phyloP scores from a whole-genome alignment of 1,140 invertebrate genomes.

The Aphelinus atriplicis region DNA sequence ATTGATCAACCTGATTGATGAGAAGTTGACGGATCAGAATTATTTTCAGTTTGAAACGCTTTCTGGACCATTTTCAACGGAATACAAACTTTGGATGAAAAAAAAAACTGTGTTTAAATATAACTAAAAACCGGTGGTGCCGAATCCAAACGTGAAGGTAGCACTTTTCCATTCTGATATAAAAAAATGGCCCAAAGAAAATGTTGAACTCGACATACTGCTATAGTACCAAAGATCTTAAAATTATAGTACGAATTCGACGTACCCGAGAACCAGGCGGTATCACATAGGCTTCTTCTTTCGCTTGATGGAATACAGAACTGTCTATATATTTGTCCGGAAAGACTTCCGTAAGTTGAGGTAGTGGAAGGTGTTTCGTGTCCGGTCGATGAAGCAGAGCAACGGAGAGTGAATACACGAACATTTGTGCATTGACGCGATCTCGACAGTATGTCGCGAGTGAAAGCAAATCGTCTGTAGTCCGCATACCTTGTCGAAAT shows the following conservation, averaged over 20 bases:
- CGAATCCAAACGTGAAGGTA: too few species aligned
- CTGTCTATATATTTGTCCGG: constrained; percentile 83
- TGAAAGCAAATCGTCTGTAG: constrained; percentile 76
- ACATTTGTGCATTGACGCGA: constrained; percentile 80
- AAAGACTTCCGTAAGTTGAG: constrained; percentile 77
- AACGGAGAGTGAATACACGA: constrained; percentile 81
- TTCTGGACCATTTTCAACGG: too few species aligned
- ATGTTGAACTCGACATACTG: too few species aligned
- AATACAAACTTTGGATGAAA: too few species aligned
- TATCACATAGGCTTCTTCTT: constrained; percentile 75
- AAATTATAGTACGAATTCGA: constrained; percentile 8
- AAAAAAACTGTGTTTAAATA: too few species aligned
- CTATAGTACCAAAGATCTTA: too few species aligned
- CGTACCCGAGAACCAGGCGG: constrained; percentile 72
- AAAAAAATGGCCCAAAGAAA: too few species aligned
- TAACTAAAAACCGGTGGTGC: too few species aligned
- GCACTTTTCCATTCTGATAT: too few species aligned
- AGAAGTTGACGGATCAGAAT: too few species aligned
- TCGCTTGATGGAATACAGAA: constrained; percentile 73
- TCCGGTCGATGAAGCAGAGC: constrained; percentile 79
- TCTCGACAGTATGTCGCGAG: constrained; percentile 77
- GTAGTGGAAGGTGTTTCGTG: constrained; percentile 76
- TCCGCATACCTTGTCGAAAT: constrained; percentile 69
- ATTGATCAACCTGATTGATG: too few species aligned
- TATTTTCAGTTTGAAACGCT: too few species aligned